Evolutionary conservation across 2,797 vertebrate genomes (phyloP).

Genomic region (Cuniculus paca): DNA sequence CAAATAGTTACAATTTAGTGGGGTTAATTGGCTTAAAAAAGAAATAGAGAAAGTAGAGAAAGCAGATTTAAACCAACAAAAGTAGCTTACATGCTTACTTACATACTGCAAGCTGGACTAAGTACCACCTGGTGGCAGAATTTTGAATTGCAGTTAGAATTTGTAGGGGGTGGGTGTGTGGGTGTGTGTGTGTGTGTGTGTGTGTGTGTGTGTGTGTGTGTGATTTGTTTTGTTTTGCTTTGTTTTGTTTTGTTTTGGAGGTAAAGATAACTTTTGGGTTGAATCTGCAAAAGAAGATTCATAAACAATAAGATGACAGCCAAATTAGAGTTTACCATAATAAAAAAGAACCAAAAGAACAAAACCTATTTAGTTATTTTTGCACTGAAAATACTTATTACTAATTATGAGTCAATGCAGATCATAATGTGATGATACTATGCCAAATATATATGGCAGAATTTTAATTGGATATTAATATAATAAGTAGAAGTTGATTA

Average conservation of each 20-base stretch:
- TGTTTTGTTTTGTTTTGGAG: not conserved
- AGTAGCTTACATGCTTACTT: not conserved
- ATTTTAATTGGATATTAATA: slow-evolving; percentile 32
- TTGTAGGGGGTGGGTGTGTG: not conserved
- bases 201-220: too few relatives aligned
- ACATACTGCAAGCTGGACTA: not conserved
- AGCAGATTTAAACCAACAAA: not conserved
- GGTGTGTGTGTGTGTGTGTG: too few relatives aligned
- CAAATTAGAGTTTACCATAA: not conserved
- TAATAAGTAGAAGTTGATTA: not conserved
- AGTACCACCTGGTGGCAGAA: slow-evolving; percentile 59
- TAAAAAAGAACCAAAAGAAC: slow-evolving; percentile 33
- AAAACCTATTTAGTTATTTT: slow-evolving; percentile 42
- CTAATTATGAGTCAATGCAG: not conserved
- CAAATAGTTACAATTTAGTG: slow-evolving; percentile 43
- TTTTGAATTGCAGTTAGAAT: slow-evolving; percentile 64
- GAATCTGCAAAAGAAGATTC: slow-evolving; percentile 15
- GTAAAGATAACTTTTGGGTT: slow-evolving; percentile 4
- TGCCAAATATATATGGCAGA: slow-evolving; percentile 26
- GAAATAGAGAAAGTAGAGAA: not conserved
- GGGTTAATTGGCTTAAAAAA: not conserved
- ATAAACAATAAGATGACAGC: slow-evolving; percentile 2
- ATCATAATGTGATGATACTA: not conserved
- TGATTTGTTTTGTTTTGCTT: not conserved
- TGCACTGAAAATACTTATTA: slow-evolving; percentile 21